Evolutionary conservation across 2,888 invertebrate genomes (phyloP), one percentile per base, ranked within the genome.

Genomic region (Tiphia femorata): DNA sequence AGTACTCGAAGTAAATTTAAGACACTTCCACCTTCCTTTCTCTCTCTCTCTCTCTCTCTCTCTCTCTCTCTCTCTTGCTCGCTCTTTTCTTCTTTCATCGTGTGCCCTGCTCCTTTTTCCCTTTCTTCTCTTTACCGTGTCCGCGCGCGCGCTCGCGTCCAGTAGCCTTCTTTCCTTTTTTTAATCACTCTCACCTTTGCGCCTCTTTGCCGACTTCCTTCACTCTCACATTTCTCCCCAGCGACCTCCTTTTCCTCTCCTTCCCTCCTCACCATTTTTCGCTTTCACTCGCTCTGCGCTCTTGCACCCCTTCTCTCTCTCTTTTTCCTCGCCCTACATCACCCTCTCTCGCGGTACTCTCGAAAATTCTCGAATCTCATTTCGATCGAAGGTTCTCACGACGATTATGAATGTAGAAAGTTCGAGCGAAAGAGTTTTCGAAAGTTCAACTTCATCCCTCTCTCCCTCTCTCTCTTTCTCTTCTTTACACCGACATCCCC

Each of bases 1-100:
- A 41, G 30, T 51, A 40, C 48, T 54, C 38, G 17, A 43, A 47
- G 59, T 61, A 54, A 57, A 59, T 65, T 57, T 53, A 46, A 56
- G 41, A 33, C 42, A 42, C 37, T 14, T 30, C 20, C 25, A 1
- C 7, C 6, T 19, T 3, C 7, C 8, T n/a, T 17, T 10, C 8
- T 21, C 25, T 38, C 7, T 8, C 1, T 38, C 41, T 19, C 20
- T 29, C n/a, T 43, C 19, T 23, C 19, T 14, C 6, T 29, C 14
- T 30, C 16, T 23, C 7, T 38, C 23, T 12, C n/a, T 27, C 17
- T 7, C 29, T 44, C 16, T 8, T 17, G 16, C 1, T 42, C n/a
- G 16, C n/a, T 23, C 23, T 14, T 14, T 41, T 7, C 2, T 14
- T 23, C 41, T 25, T 23, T 41, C 41, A 37, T 19, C 14, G 20